Evolutionary conservation across 2,888 invertebrate species (phyloP), one percentile per base, ranked within the genome.

Genomic region (Drosophila pseudotakahashii): DNA sequence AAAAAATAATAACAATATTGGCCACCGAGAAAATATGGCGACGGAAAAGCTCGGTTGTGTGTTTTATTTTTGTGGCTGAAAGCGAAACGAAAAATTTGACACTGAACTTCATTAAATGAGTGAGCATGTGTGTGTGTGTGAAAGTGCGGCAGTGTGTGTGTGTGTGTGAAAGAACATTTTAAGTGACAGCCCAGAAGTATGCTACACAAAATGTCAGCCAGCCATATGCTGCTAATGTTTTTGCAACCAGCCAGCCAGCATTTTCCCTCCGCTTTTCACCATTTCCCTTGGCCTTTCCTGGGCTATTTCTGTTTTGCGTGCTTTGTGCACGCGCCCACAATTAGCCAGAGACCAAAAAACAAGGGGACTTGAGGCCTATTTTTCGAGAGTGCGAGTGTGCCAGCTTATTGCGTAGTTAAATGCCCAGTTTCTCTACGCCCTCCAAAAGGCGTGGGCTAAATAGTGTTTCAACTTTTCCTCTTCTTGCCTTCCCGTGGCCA

Each of bases 41-140:
- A 66, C 77, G 73, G 41, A 47, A 76, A 81, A 83, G 82, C 81
- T 81, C 53, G 16, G 32, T 39, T 41, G 60, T 64, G 82, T 47
- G 47, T 63, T 54, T 60, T 54, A 48, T 48, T 62, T 66, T 61
- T 59, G 68, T 34, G 44, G 42, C 64, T 66, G 73, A 78, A 77
- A 81, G 75, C 66, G 83, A 85, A 77, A 77, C 72, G 79, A 83
- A 78, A 75, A 75, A 64, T 73, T 81, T 82, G 82, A 79, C 82
- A 86, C 72, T 82, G 82, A 82, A 82, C 82, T 82, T 86, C 79
- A 85, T 55, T 64, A 72, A 63, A 67, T 16, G 26, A 34, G 32
- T 55, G 50, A 26, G 36, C 42, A 16, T 48, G 23, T 53, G 58
- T 47, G 34, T 48, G 41, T 30, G 41, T 14, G 47, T 26, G 26